A percentile compares a stretch with the other conserved stretches of the same genome.
Conservation (phyloP, 2,797 vertebrate species). For the Chaetophractus vellerosus region DNA sequence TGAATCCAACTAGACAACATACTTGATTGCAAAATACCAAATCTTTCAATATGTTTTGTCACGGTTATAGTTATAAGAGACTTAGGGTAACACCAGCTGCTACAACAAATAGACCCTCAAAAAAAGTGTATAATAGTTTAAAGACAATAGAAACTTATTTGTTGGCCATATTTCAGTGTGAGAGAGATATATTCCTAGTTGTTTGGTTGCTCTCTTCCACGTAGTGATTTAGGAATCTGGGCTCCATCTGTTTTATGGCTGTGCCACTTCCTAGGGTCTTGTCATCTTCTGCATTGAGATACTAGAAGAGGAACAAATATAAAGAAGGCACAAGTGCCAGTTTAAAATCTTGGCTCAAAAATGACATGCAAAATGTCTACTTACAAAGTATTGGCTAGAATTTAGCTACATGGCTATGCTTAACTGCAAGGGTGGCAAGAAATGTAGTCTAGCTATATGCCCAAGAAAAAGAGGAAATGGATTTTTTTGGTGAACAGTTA, state of each 20-base stretch:
- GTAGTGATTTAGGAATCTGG: neutral
- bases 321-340: neutral
- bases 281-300: neutral
- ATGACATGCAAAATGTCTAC: neutral
- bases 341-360: slow-evolving; percentile 23
- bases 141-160: neutral
- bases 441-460: neutral
- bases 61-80: neutral
- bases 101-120: slow-evolving; percentile 42
- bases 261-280: neutral
- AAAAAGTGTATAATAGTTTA: neutral
- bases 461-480: slow-evolving; percentile 4
- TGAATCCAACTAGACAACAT: slow-evolving; percentile 29
- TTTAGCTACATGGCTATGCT: neutral
- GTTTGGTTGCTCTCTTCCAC: neutral
- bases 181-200: neutral
- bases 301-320: neutral
- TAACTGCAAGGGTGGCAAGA: neutral
- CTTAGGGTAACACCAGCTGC: neutral
- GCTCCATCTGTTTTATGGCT: neutral
- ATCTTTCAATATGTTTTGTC: neutral
- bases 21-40: slow-evolving; percentile 23
- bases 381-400: slow-evolving; percentile 1
- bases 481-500: neutral
- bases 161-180: neutral